These are phyloP conservation scores for Phalera bucephala DNA, from an alignment of 2,888 invertebrate genomes.

Conservation along the genomic window DNA sequence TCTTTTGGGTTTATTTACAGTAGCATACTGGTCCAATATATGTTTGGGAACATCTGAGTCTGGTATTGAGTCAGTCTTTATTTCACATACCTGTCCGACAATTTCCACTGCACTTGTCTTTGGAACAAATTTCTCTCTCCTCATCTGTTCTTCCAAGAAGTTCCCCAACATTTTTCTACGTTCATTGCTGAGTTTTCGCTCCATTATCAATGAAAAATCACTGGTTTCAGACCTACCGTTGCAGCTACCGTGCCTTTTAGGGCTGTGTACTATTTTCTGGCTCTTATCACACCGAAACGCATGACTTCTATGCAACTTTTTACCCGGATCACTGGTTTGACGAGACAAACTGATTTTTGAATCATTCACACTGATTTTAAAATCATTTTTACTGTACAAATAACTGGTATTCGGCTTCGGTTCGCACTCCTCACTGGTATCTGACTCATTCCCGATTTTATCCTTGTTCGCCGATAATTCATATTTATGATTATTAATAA, in stretches of 20 bases:
- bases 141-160: conserved; percentile 72
- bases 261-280: conserved; percentile 50
- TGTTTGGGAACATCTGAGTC: conserved; percentile 70
- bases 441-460: conserved; percentile 32
- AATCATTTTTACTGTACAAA: conserved; percentile 60
- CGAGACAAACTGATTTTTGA: conserved; percentile 60
- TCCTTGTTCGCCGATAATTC: conserved; percentile 31
- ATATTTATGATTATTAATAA: conserved; percentile 15
- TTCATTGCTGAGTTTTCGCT: conserved; percentile 66
- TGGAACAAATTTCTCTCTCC: conserved; percentile 64
- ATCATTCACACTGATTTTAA: conserved; percentile 52
- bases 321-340: conserved; percentile 77
- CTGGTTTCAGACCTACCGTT: conserved; percentile 66
- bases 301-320: conserved; percentile 83
- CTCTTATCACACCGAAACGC: conserved; percentile 82
- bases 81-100: conserved; percentile 5
- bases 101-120: neutral
- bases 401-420: conserved; percentile 65
- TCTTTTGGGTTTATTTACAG: conserved; percentile 64
- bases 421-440: conserved; percentile 35
- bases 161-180: conserved; percentile 63
- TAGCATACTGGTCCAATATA: conserved; percentile 74
- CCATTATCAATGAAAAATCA: conserved; percentile 62
- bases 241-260: conserved; percentile 66
- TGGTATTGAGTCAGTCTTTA: conserved; percentile 49